Base-by-base conservation (phyloP, 53 echinoderm and acorn worm species). In the Stichopus horrens region DNA sequence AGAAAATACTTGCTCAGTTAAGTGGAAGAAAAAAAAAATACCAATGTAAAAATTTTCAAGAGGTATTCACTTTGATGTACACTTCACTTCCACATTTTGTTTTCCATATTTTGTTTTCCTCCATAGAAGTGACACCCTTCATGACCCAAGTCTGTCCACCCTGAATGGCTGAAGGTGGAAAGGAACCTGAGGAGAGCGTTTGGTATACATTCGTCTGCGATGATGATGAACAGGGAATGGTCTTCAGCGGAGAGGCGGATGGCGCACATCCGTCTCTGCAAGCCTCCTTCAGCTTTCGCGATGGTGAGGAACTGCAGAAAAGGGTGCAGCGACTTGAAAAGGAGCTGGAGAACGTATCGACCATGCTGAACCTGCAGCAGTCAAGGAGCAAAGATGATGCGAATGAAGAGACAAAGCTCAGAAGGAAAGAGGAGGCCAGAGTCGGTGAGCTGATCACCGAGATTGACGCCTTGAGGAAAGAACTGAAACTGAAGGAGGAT, bases 391-490 rank as follows among this genome's bases (percentile, higher is more conserved):
- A 63, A 9, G 83, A 83, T 59, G 83, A 83, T 16, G 65, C 65
- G 2, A 83, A 83, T 37, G 83, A 60, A 57, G 83, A 83, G 13
- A 56, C 57, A 55, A 81, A 21, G 18, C 9, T 16, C 5, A 82
- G 57, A 57, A 18, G 13, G 19, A 21, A n/a, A 19, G n/a, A 82
- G 9, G 57, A 56, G n/a, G 19, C 16, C 8, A 55, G 59, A 18
- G 83, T 82, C 57, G 83, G 56, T 9, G 14, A 82, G 4, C 21
- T 82, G 55, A 56, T 54, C 52, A 21, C 22, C 11, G 6, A 82
- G 83, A 82, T 82, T 14, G 83, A 82, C 19, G 83, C 59, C 9
- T 19, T 82, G 83, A 82, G 55, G 58, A 82, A 82, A 57, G 83
- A 82, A 58, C 57, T 82, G 21, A 8, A n/a, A 82, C 56, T 82